Evolutionary conservation across 2,797 vertebrate species (phyloP).

Genomic region (Tenualosa thibaudeaui): DNA sequence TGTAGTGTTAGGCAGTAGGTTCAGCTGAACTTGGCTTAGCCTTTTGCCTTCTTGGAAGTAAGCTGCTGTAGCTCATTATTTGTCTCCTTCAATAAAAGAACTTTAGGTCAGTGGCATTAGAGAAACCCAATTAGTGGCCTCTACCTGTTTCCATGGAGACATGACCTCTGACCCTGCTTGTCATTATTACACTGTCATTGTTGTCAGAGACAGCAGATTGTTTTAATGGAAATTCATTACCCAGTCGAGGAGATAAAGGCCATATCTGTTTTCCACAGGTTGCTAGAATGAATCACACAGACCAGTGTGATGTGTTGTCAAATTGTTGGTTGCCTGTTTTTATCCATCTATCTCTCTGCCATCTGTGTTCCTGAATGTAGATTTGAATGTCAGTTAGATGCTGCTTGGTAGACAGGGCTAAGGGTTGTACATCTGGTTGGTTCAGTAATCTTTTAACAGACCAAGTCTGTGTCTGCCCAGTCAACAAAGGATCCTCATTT

Average conservation of each 20-base stretch:
- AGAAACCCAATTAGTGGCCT: neutral
- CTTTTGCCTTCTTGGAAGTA: neutral
- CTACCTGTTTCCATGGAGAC: neutral
- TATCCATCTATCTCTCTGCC: no score
- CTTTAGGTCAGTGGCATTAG: neutral
- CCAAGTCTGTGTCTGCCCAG: neutral
- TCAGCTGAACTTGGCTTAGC: neutral
- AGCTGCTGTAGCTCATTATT: neutral
- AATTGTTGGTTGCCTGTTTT: neutral
- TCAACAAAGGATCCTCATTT: neutral
- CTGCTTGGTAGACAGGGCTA: neutral
- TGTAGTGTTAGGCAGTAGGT: neutral
- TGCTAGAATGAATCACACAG: neutral
- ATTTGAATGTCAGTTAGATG: neutral
- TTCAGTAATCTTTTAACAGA: no score
- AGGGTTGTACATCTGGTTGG: neutral
- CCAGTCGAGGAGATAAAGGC: neutral
- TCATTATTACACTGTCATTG: neutral
- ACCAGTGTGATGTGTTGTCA: neutral
- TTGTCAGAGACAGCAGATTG: constrained; percentile 3
- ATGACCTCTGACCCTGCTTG: neutral
- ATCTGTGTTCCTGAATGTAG: neutral
- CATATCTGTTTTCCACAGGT: neutral
- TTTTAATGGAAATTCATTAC: constrained; percentile 17
- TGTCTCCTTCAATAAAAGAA: neutral